Evolutionary conservation across 2,797 vertebrate genomes (phyloP), one percentile per base, ranked within the genome.

Genomic region (Austrolebias charrua): DNA sequence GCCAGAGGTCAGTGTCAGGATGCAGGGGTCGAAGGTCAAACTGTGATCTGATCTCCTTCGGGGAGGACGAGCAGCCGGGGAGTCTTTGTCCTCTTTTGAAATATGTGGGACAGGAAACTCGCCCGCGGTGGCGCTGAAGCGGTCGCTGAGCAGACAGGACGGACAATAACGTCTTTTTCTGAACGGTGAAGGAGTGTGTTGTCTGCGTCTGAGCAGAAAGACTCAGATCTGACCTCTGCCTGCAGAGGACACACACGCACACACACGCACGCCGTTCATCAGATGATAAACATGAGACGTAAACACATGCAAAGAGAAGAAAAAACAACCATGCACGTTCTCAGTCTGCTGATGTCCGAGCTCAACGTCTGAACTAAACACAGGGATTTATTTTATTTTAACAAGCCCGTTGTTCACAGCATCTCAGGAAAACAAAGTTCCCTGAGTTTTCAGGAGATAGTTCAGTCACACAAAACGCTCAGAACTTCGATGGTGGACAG

Each of bases 101-200:
- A 75, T 42, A 47, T 47, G 70, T 38, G 43, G 16, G 58, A 78
- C 63, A 15, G 63, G 63, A 60, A 43, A 60, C 48, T 24, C 4
- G 0, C n/a, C 60, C 52, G 64, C 55, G 0, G 4, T 29, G n/a
- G 40, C 66, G 60, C 54, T 28, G 33, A 54, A 48, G 50, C 52
- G 48, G 55, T 47, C 7, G 58, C 45, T 69, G 40, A 44, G 58
- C 7, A 35, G n/a, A 55, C 28, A 48, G 40, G 40, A 1, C 0
- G 51, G 66, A 88, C 83, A 88, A 83, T 74, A 20, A 66, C 55
- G 68, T 44, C 71, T 81, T 73, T 78, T 55, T 80, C 24, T 72
- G 47, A 15, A 49, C 19, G 38, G 58, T 58, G 14, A 73, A 79
- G 62, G 83, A 85, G 77, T 74, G 75, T 49, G 62, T 79, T 44